Percentiles rank a stretch among this genome's conserved stretches.
These are phyloP conservation scores for Melanotus villosus DNA, from an alignment of 2,888 invertebrate species.

Conservation along the genomic window DNA sequence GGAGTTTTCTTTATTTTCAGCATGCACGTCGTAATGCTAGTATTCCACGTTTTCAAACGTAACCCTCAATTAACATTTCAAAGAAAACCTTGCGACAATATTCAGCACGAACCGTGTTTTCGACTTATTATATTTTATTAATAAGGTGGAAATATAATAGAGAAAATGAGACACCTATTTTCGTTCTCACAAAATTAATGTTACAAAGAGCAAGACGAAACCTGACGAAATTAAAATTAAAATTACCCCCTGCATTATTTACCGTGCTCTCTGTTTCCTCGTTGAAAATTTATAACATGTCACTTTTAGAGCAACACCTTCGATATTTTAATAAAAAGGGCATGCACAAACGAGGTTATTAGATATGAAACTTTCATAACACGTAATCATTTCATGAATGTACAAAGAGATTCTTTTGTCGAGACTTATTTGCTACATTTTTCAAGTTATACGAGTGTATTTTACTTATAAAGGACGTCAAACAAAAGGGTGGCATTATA, in stretches of 20 bases:
- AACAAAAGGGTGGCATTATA: background rate
- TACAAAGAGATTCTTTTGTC: background rate
- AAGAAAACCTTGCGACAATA: slow-evolving; percentile 5
- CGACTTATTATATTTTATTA: slow-evolving; percentile 30
- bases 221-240: slow-evolving; percentile 49
- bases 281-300: slow-evolving; percentile 29
- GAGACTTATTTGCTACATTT: background rate
- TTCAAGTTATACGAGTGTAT: background rate
- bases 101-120: background rate
- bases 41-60: background rate
- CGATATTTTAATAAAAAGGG: slow-evolving; percentile 5
- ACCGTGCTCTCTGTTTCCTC: slow-evolving; percentile 24
- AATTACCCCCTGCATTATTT: slow-evolving; percentile 49
- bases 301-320: slow-evolving; percentile 10
- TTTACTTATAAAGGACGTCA: background rate
- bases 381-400: background rate
- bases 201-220: slow-evolving; percentile 40
- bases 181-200: slow-evolving; percentile 29
- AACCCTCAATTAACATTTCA: slow-evolving; percentile 15
- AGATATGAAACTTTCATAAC: background rate
- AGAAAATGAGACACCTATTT: slow-evolving; percentile 1
- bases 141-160: slow-evolving; percentile 14
- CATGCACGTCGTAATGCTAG: background rate
- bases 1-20: slow-evolving; percentile 12
- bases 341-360: background rate